phyloP scores from a whole-genome alignment of 2,888 invertebrate genomes.

The Mesopsocus fuscifrons region DNA sequence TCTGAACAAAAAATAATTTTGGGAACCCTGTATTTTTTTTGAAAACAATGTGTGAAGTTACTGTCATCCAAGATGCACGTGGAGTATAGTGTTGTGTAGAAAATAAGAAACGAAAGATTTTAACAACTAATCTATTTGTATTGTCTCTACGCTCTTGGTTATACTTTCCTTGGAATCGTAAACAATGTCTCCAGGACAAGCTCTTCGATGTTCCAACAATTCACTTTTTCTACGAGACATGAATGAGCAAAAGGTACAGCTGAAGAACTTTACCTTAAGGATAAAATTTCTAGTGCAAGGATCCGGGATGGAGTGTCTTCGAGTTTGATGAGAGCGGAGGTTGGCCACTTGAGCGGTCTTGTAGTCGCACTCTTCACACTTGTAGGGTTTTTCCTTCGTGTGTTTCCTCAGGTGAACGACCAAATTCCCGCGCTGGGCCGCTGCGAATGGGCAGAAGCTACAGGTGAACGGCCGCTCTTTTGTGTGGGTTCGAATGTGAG shows the following conservation, averaged over 20 bases:
- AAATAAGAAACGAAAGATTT: too few species aligned
- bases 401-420: slow-evolving; percentile 5
- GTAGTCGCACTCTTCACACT: neutral
- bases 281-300: too few species aligned
- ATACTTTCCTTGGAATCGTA: too few species aligned
- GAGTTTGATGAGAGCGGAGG: neutral
- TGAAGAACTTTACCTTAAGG: neutral
- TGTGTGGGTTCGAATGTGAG: slow-evolving; percentile 6
- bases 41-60: too few species aligned
- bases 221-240: neutral
- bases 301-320: neutral
- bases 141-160: too few species aligned
- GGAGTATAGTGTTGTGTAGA: too few species aligned
- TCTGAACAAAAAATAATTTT: too few species aligned
- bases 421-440: slow-evolving; percentile 3
- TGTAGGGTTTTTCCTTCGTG: neutral
- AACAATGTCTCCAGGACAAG: too few species aligned
- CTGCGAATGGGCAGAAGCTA: neutral
- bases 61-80: too few species aligned
- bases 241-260: slow-evolving; percentile 2
- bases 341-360: neutral
- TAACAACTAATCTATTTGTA: too few species aligned
- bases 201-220: slow-evolving; percentile 5
- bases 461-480: slow-evolving; percentile 6
- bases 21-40: too few species aligned